Percentiles rank a stretch among this genome's conserved stretches.
Evolutionary conservation across 2,888 invertebrate genomes (phyloP).

Genomic region (Ecliptopera silaceata): DNA sequence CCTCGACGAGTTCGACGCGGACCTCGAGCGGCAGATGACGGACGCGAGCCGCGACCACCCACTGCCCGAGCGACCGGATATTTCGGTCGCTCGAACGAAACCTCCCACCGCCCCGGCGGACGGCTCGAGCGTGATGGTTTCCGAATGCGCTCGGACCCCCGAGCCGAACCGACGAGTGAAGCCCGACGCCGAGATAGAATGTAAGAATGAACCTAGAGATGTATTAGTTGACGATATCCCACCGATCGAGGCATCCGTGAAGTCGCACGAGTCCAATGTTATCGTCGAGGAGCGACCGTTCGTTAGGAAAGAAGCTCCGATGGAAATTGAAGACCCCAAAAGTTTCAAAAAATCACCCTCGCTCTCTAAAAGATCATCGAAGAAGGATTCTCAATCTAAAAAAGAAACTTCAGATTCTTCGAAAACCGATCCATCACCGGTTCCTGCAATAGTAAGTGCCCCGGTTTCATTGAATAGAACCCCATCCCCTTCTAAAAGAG

Average conservation of each 20-base stretch:
- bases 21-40: conserved; percentile 42
- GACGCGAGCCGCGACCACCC: conserved; percentile 38
- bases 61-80: conserved; percentile 53
- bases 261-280: conserved; percentile 1
- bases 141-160: conserved; percentile 6
- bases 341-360: conserved; percentile 17
- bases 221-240: conserved; percentile 22
- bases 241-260: conserved; percentile 16
- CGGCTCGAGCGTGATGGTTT: conserved; percentile 49
- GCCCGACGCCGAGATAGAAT: conserved; percentile 7
- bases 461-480: conserved; percentile 1
- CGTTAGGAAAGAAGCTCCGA: not conserved
- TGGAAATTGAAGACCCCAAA: conserved; percentile 20
- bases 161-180: conserved; percentile 3
- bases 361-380: conserved; percentile 13
- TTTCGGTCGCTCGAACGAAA: conserved; percentile 64
- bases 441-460: conserved; percentile 9
- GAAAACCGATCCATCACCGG: conserved; percentile 5
- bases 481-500: conserved; percentile 12
- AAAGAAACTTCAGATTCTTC: conserved; percentile 6
- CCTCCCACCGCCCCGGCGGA: conserved; percentile 69
- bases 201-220: conserved; percentile 9
- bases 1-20: conserved; percentile 34
- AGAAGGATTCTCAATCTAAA: conserved; percentile 15
- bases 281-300: conserved; percentile 10